These are phyloP conservation scores for Pachyrhynchus sulphureomaculatus DNA, from an alignment of 1,140 invertebrate genomes.

Conservation along the genomic window DNA sequence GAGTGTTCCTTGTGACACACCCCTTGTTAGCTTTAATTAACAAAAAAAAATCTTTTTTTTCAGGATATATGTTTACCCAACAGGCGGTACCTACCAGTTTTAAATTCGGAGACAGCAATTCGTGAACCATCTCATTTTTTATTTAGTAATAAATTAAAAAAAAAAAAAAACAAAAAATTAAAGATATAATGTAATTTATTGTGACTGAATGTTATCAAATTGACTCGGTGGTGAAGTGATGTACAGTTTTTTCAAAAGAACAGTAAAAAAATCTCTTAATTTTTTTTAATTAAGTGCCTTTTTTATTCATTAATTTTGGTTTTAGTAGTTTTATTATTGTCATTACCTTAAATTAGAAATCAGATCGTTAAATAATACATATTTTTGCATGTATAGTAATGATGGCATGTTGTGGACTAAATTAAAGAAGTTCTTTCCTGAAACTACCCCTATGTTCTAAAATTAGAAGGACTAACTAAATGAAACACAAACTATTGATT, in stretches of 20 bases:
- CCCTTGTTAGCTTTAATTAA: too few species aligned
- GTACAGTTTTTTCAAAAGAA: slow-evolving; percentile 13
- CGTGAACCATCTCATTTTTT: slow-evolving; percentile 27
- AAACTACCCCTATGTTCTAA: too few species aligned
- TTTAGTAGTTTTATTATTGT: neutral
- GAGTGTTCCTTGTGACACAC: too few species aligned
- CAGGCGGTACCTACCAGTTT: slow-evolving; percentile 81
- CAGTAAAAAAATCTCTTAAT: slow-evolving; percentile 14
- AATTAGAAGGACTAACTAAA: too few species aligned
- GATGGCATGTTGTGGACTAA: too few species aligned
- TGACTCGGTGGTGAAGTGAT: slow-evolving; percentile 26
- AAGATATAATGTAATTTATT: slow-evolving; percentile 28
- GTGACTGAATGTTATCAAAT: slow-evolving; percentile 37
- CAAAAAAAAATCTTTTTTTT: slow-evolving; percentile 48
- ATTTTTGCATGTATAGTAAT: too few species aligned
- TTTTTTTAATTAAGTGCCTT: slow-evolving; percentile 34
- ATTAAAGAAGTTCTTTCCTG: too few species aligned
- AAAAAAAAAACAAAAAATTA: too few species aligned
- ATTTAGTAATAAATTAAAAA: slow-evolving; percentile 14
- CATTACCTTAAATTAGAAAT: too few species aligned
- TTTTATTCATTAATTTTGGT: slow-evolving; percentile 26
- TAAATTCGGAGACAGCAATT: slow-evolving; percentile 72
- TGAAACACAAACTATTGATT: too few species aligned
- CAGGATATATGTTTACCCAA: slow-evolving; percentile 82
- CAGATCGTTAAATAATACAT: too few species aligned